Base-by-base conservation (phyloP, 2,113 vertebrate genomes). In the Limanda limanda region DNA sequence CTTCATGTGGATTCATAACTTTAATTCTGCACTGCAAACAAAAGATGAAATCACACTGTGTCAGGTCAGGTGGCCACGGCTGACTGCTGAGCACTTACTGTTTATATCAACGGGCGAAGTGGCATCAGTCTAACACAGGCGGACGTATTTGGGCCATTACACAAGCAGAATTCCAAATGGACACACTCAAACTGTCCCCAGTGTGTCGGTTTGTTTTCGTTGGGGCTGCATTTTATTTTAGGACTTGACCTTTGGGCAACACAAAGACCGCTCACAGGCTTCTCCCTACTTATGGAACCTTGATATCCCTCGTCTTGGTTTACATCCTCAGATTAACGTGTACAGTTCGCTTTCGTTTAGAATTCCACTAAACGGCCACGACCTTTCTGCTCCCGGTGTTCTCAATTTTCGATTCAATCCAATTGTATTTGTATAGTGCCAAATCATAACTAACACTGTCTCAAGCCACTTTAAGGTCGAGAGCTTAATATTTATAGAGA, bases 241-340 rank as follows among this genome's bases (percentile, higher is more conserved):
- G 77, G 76, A 65, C 58, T 10, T 74, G 79, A 83, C 77, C 75
- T 84, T 86, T 85, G 5, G n/a, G 9, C 59, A 63, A 57, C 75
- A 79, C 58, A 77, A 70, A 75, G 47, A 62, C 62, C n/a, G 63
- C 56, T 74, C 60, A 37, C n/a, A 21, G 42, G 11, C 45, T 42
- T 24, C 9, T 48, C 25, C 25, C 48, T 18, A 2, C 60, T 25
- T 12, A 59, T 25, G 37, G 61, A 58, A 67, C 40, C 54, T 62
- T 5, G 15, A 42, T 66, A 55, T 62, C 27, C 3, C 15, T 66
- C 42, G 14, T 72, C 61, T 71, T 17, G 11, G 52, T 64, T 76
- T 47, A 70, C 57, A 64, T 18, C 21, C 69, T 31, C 8, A 24
- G 60, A 56, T 59, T 31, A 6, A 56, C 62, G 74, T 56, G 40